Conservation (phyloP, 2,888 invertebrate genomes). For the Glaucopsyche alexis region DNA sequence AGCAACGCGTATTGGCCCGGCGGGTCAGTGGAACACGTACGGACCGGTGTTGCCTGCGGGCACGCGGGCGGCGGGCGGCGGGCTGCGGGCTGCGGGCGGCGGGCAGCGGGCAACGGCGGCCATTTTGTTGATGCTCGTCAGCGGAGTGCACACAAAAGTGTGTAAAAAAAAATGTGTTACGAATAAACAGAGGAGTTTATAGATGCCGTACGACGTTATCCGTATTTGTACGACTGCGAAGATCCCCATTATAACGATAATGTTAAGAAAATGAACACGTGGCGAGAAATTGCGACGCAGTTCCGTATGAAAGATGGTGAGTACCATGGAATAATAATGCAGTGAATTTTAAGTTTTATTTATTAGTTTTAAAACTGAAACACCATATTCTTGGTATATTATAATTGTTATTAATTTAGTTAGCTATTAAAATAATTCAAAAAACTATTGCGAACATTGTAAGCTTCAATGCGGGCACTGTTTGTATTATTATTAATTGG, state of each 20-base stretch:
- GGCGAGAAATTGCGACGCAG: slow-evolving; percentile 14
- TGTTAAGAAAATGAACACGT: slow-evolving; percentile 19
- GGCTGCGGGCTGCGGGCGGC: background rate
- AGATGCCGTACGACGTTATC: slow-evolving; percentile 11
- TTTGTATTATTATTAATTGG: slow-evolving; percentile 22
- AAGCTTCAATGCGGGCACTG: slow-evolving; percentile 16
- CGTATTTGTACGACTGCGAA: slow-evolving; percentile 13
- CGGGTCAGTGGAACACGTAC: slow-evolving; percentile 9
- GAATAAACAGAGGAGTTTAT: slow-evolving; percentile 16
- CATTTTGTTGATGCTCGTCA: slow-evolving; percentile 25
- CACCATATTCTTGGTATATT: slow-evolving; percentile 8
- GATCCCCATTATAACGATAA: slow-evolving; percentile 11
- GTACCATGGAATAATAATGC: slow-evolving; percentile 3
- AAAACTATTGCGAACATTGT: slow-evolving; percentile 18
- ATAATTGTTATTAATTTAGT: slow-evolving; percentile 22
- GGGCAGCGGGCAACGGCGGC: slow-evolving; percentile 25
- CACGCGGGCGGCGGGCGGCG: background rate
- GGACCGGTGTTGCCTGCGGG: slow-evolving; percentile 12
- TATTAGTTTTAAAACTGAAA: slow-evolving; percentile 3
- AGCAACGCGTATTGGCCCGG: slow-evolving; percentile 17
- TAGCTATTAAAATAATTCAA: slow-evolving; percentile 24
- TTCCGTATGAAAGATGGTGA: slow-evolving; percentile 12
- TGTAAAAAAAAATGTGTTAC: slow-evolving; percentile 4
- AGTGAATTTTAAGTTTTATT: slow-evolving; percentile 14
- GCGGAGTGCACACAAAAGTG: slow-evolving; percentile 10